Evolutionary conservation across 2,113 vertebrate genomes (phyloP).

Genomic region (Trachemys scripta): DNA sequence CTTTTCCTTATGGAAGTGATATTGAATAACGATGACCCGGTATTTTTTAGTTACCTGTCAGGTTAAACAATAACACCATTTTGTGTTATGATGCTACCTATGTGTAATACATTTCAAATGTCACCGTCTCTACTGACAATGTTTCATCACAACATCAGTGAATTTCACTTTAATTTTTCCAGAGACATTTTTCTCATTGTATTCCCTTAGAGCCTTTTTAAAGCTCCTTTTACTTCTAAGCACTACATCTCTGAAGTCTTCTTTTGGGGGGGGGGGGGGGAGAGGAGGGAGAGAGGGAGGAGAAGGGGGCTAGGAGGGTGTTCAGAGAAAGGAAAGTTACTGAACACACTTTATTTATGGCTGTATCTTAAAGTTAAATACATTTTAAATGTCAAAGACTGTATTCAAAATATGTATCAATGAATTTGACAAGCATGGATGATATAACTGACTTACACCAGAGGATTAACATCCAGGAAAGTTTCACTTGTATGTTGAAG

Average conservation of each 20-base stretch:
- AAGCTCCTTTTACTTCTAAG: slow-evolving; percentile 63
- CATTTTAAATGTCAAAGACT: slow-evolving; percentile 52
- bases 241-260: slow-evolving; percentile 68
- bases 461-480: slow-evolving; percentile 42
- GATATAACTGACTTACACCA: background rate
- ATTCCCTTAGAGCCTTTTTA: slow-evolving; percentile 52
- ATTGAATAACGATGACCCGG: background rate
- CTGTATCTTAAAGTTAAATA: slow-evolving; percentile 56
- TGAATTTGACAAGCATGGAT: slow-evolving; percentile 47
- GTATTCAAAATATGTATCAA: slow-evolving; percentile 67
- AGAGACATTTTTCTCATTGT: slow-evolving; percentile 71
- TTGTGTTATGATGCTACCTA: slow-evolving; percentile 64
- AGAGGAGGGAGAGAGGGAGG: too few relatives aligned
- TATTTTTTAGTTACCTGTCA: slow-evolving; percentile 24
- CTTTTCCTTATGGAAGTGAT: background rate
- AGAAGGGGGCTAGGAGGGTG: too few relatives aligned
- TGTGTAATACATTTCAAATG: slow-evolving; percentile 74
- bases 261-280: background rate
- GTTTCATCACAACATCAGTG: slow-evolving; percentile 80
- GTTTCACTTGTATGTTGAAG: background rate
- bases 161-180: slow-evolving; percentile 75
- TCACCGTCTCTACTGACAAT: slow-evolving; percentile 77
- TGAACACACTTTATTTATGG: slow-evolving; percentile 70
- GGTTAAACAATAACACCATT: slow-evolving; percentile 71
- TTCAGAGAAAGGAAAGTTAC: slow-evolving; percentile 45